Evolutionary conservation across 2,797 vertebrate species (phyloP).

Genomic region (Vireo griseus): DNA sequence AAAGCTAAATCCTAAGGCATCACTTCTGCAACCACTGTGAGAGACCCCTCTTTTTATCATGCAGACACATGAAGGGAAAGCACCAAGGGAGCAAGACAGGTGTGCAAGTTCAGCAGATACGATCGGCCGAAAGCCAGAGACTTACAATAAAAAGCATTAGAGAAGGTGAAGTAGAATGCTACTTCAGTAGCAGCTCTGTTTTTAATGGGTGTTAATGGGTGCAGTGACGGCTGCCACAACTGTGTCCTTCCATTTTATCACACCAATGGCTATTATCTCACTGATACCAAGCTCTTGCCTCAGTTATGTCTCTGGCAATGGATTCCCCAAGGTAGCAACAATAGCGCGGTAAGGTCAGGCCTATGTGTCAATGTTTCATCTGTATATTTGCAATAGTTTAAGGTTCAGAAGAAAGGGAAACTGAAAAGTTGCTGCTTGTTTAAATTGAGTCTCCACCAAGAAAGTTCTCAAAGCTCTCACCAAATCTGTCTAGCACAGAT

Average conservation of each 20-base stretch:
- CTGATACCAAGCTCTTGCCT: not conserved
- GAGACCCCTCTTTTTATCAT: not conserved
- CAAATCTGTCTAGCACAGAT: not conserved
- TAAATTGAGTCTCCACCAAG: not conserved
- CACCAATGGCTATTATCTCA: not conserved
- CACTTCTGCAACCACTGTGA: not conserved
- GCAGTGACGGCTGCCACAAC: not conserved
- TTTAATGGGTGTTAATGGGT: not conserved
- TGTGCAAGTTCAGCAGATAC: not conserved
- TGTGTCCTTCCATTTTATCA: not conserved
- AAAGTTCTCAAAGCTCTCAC: not conserved
- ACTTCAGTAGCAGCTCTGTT: not conserved
- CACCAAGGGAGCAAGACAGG: not conserved
- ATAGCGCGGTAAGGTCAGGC: rapidly evolving
- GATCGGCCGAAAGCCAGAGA: not conserved
- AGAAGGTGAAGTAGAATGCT: not conserved
- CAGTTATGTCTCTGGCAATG: not conserved
- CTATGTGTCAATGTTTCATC: not conserved
- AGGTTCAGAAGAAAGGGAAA: not conserved
- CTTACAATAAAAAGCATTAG: not conserved
- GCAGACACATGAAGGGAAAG: not conserved
- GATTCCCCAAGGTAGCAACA: not conserved
- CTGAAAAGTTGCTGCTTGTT: not conserved
- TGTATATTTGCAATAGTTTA: not conserved
- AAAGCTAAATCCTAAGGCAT: not conserved